Evolutionary conservation across 2,113 vertebrate species (phyloP), one percentile per base, ranked within the genome.

Genomic region (Sebastes schlegelii): DNA sequence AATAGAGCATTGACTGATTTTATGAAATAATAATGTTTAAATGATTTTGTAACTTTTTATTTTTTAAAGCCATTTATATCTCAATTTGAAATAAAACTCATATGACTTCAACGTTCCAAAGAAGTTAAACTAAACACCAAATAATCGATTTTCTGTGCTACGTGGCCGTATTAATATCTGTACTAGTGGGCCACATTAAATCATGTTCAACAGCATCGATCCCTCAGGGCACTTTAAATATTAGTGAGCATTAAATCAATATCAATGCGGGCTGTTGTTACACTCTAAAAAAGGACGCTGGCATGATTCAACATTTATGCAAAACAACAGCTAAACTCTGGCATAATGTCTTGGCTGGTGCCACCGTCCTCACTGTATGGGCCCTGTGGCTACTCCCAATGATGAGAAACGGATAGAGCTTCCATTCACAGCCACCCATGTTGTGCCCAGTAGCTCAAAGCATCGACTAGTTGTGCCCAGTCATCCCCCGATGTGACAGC

Each of bases 301-400:
- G 92, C 91, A 87, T 94, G 92, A 94, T 94, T 94, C 92, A 94
- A 94, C 94, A 92, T 94, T 93, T 92, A 94, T 94, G 94, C 92
- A 94, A 93, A 94, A 94, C 93, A 94, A 94, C 91, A 93, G 92
- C 89, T 93, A 91, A 92, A 94, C 92, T 92, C 91, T 89, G 92
- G 91, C 92, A 90, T 93, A 91, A 92, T 89, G 91, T 93, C 87
- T 94, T 93, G 93, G 94, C 93, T 93, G 94, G 91, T 92, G 85
- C 91, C 89, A 82, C 26, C 26, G 26, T 91, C 89, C 88, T 88
- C 79, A 57, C 79, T 80, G 84, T 76, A 69, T 77, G 40, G 88
- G 86, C 92, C 93, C 92, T 52, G 91, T 94, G 94, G 94, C 93
- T 87, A 91, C 87, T 87, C 70, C 58, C 3, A 86, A 76, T 77